Evolutionary conservation across 2,888 invertebrate species (phyloP), one percentile per base, ranked within the genome.

Genomic region (Epicampocera succincta): DNA sequence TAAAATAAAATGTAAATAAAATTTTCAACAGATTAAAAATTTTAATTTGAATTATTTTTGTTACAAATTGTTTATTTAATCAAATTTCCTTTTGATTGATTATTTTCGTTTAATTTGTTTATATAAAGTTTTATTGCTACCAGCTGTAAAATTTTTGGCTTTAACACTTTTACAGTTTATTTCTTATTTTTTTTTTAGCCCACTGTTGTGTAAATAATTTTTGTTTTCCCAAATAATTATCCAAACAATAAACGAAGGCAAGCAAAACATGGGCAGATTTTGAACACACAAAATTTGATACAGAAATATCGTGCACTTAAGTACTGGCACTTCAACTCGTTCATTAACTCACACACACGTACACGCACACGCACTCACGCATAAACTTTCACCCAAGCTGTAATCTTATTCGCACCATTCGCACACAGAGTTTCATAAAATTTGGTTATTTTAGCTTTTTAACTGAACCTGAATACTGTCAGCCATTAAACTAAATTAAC

Each of bases 301-400:
- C 6, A 25, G 17, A 58, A 71, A 8, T 40, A 48, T 60, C 21
- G 19, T 13, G 13, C 58, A 69, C n/a, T 52, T 50, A 42, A 42
- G 12, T 17, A 40, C 25, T 21, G 29, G 8, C 21, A 33, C 42
- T 29, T 8, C 44, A 33, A 29, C 1, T 13, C 29, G 29, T 12
- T 21, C 29, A 50, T 21, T 40, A 6, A 6, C 17, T 13, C 38
- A 25, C 33, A 11, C 9, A 1, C 29, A 33, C 3, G 12, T 8
- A 44, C 38, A 17, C 3, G 13, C 29, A 50, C n/a, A 38, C 29
- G 52, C 40, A 15, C 38, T 19, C 17, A 4, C 2, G 1, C 33
- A 38, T 3, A 56, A 0, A 15, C 52, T 15, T 9, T 56, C 29
- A 9, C 2, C n/a, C 2, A 54, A 25, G 2, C 11, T 50, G 3